phyloP scores from a whole-genome alignment of 2,113 vertebrate genomes.

The Phodopus roborovskii region DNA sequence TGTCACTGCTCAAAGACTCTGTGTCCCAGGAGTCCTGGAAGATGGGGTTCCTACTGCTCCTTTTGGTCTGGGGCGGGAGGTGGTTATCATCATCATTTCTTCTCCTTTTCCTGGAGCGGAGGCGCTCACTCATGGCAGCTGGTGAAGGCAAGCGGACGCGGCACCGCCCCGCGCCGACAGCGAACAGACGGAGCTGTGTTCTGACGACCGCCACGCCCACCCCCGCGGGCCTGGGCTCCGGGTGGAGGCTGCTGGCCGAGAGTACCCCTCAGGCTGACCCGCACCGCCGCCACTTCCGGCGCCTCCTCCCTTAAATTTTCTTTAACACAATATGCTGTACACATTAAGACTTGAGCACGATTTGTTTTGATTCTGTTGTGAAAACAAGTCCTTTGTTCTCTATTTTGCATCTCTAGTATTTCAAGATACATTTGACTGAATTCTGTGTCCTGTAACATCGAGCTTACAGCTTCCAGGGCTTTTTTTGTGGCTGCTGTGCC shows the following conservation, averaged over 20 bases:
- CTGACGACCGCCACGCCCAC: too few relatives aligned
- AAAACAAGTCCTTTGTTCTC: background rate
- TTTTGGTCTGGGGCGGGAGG: conserved; percentile 92
- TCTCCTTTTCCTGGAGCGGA: conserved; percentile 96
- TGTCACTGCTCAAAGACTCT: conserved; percentile 91
- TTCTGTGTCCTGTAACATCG: background rate
- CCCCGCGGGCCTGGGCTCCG: too few relatives aligned
- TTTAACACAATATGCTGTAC: background rate
- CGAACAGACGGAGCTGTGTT: too few relatives aligned
- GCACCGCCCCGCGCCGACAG: too few relatives aligned
- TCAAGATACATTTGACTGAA: background rate
- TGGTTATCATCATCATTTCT: conserved; percentile 92
- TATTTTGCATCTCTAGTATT: background rate
- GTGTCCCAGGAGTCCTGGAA: conserved; percentile 96
- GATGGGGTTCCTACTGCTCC: conserved; percentile 88
- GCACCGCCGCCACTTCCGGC: too few relatives aligned
- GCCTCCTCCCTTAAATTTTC: too few relatives aligned
- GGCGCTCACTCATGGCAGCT: too few relatives aligned
- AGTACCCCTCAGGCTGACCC: too few relatives aligned
- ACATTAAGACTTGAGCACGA: background rate
- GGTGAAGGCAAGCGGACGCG: too few relatives aligned
- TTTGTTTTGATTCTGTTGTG: conserved; percentile 10
- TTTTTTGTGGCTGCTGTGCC: background rate
- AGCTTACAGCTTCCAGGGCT: background rate
- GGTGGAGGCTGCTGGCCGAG: too few relatives aligned